phyloP scores from a whole-genome alignment of 2,888 invertebrate species.

The Pemphredon lugubris region DNA sequence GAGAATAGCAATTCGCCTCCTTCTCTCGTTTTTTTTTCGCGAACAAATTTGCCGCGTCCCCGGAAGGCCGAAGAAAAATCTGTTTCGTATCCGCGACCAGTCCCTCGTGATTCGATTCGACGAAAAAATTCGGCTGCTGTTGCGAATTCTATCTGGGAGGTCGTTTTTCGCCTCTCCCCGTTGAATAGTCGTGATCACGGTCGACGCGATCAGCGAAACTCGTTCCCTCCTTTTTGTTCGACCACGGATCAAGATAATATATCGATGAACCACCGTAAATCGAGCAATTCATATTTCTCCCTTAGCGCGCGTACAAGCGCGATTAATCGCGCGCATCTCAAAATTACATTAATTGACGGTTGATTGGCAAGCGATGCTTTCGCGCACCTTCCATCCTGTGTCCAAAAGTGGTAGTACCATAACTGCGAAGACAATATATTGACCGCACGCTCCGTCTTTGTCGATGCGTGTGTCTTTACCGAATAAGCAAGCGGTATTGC shows the following conservation, averaged over 20 bases:
- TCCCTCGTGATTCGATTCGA: background rate
- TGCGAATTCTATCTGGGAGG: background rate
- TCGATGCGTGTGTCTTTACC: too few species aligned
- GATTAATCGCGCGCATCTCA: too few species aligned
- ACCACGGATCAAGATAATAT: conserved; percentile 5
- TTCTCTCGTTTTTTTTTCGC: background rate
- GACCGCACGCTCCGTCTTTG: too few species aligned
- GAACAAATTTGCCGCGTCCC: background rate
- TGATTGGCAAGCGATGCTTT: too few species aligned
- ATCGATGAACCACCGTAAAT: too few species aligned
- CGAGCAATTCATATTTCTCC: too few species aligned
- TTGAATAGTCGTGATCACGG: conserved; percentile 16
- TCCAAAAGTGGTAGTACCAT: too few species aligned
- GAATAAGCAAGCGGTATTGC: too few species aligned
- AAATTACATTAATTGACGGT: too few species aligned
- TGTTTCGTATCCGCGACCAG: background rate
- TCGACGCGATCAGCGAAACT: conserved; percentile 12
- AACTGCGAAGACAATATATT: too few species aligned
- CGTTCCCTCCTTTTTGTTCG: conserved; percentile 1
- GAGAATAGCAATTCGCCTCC: background rate
- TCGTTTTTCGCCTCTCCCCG: background rate
- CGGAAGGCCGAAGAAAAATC: background rate
- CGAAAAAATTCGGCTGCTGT: conserved; percentile 1
- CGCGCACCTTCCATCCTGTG: too few species aligned
- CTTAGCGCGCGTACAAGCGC: too few species aligned